phyloP scores from a whole-genome alignment of 2,113 vertebrate species.

The Eira barbara region DNA sequence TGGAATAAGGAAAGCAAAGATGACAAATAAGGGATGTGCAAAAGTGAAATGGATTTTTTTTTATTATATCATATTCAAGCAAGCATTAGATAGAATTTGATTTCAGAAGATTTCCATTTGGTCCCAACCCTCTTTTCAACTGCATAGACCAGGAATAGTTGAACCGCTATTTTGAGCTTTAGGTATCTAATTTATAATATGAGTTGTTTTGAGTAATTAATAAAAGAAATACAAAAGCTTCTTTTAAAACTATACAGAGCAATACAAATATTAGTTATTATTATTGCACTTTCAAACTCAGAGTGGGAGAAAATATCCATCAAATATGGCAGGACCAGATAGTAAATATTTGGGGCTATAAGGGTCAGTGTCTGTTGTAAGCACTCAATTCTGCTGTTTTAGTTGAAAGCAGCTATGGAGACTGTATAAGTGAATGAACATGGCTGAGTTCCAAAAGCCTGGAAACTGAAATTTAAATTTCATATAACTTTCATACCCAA shows the following conservation, averaged over 20 bases:
- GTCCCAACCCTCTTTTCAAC: neutral
- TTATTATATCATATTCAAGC: neutral
- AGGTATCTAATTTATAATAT: neutral
- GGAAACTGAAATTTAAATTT: neutral
- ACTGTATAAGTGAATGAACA: fast-evolving
- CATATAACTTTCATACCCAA: neutral
- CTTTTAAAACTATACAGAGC: neutral
- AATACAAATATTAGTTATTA: neutral
- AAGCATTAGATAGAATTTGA: neutral
- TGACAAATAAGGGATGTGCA: neutral
- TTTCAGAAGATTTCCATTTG: neutral
- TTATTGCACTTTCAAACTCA: neutral
- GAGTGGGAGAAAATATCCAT: neutral
- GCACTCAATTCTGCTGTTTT: neutral
- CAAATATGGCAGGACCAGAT: neutral
- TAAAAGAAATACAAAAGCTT: neutral
- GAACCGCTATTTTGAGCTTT: neutral
- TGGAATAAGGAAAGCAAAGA: neutral
- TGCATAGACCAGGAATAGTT: neutral
- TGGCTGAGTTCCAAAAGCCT: neutral
- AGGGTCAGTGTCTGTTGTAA: neutral
- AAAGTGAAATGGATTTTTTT: neutral
- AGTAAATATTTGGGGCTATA: neutral
- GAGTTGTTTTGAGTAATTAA: neutral
- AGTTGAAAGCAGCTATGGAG: neutral